Evolutionary conservation across 1,140 invertebrate genomes (phyloP), one percentile per base, ranked within the genome.

Genomic region (Papilio xuthus): DNA sequence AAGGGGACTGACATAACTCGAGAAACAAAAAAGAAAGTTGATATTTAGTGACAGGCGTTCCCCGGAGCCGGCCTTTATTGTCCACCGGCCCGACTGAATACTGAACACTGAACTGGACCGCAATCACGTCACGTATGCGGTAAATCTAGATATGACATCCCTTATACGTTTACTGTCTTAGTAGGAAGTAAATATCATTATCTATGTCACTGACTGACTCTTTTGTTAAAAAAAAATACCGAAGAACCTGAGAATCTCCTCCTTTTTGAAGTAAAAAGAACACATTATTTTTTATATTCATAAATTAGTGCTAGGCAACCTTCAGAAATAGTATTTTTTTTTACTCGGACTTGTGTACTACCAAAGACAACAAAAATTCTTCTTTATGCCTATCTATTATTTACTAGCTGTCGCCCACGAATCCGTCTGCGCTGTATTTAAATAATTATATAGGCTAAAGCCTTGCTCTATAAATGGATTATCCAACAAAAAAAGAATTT

Each of bases 41-140:
- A 90, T 89, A 88, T 90, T 90, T 85, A 87, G 89, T 86, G 89
- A 90, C 88, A 89, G 88, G 78, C 76, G 80, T 79, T 80, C 81
- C 82, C 76, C 74, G 44, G 79, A 82, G 79, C 80, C 41, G 73
- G 77, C 76, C 80, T 86, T 84, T 88, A 88, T 88, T 88, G 85
- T 83, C 78, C 78, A 78, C 78, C 71, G 75, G 78, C 80, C 75
- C 63, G 79, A 56, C 78, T 85, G 84, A 85, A 88, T 87, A 86
- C 84, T 79, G 81, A 86, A 70, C 81, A 23, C 70, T 56, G 70
- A 42, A 32, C 75, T 71, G 69, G 75, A 81, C 82, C 79, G 71
- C 81, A 81, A 70, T 42, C 15, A 63, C 73, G 23, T 56, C 73
- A 56, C 18, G 26, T 56, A 75, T 56, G 15, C 26, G 47, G 44